These are phyloP conservation scores for Dryomyza anilis DNA, from an alignment of 2,888 invertebrate species.

Conservation along the genomic window DNA sequence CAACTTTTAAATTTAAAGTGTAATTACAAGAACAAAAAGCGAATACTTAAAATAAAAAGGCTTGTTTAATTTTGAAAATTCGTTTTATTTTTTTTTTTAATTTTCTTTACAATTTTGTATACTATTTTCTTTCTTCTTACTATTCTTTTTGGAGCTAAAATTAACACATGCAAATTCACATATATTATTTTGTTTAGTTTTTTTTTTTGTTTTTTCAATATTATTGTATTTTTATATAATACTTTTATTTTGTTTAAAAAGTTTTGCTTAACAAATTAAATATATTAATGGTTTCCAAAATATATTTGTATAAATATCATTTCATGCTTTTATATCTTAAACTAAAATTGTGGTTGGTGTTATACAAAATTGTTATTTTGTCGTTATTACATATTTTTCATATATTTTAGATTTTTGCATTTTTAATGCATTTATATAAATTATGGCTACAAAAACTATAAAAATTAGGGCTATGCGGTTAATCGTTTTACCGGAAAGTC, in stretches of 20 bases:
- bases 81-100: slow-evolving; percentile 19
- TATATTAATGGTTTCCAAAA: no score
- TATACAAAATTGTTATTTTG: background rate
- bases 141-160: background rate
- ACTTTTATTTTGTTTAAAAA: background rate
- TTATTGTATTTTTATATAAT: background rate
- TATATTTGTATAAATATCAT: background rate
- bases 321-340: background rate
- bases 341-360: background rate
- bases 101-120: slow-evolving; percentile 26
- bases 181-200: background rate
- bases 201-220: background rate
- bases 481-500: no score
- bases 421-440: background rate
- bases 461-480: no score
- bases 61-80: slow-evolving; percentile 2
- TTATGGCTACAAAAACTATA: no score
- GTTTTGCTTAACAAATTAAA: background rate
- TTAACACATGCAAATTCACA: no score
- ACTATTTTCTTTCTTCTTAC: background rate
- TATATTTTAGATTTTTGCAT: background rate
- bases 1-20: no score
- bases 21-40: no score
- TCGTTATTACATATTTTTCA: background rate
- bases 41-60: no score